Evolutionary conservation across 53 echinoderm and acorn worm genomes (phyloP).

Genomic region (Luidia sarsii): DNA sequence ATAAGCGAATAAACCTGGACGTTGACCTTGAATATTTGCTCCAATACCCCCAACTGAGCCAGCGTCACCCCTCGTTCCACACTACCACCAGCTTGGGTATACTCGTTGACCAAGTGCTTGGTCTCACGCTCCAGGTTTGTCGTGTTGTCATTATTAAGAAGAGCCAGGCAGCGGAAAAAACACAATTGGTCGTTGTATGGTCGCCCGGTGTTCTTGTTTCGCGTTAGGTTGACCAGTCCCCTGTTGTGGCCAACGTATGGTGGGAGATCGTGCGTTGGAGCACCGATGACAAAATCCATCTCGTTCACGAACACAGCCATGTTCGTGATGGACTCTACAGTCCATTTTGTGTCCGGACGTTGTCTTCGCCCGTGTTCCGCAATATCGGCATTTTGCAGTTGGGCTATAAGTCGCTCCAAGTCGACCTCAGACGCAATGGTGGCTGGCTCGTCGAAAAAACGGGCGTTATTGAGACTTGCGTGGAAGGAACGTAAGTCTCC

Average conservation of each 20-base stretch:
- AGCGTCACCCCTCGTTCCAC: background rate
- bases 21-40: constrained; percentile 24
- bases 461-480: constrained; percentile 30
- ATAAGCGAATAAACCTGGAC: constrained; percentile 7
- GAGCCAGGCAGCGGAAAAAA: constrained; percentile 23
- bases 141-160: background rate
- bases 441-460: constrained; percentile 6
- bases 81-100: background rate
- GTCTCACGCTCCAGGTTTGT: constrained; percentile 2
- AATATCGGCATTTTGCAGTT: background rate
- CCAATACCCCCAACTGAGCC: constrained; percentile 24
- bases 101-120: background rate
- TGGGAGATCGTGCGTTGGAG: constrained; percentile 5
- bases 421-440: background rate
- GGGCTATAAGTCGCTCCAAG: constrained; percentile 11
- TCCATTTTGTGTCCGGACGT: constrained; percentile 51
- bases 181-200: constrained; percentile 33
- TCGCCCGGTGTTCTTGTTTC: background rate
- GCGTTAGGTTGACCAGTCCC: constrained; percentile 10
- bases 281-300: constrained; percentile 44
- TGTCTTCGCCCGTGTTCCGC: constrained; percentile 16
- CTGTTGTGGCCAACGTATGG: constrained; percentile 30
- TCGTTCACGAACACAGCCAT: constrained; percentile 41
- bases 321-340: constrained; percentile 26
- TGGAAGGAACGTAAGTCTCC: constrained; percentile 44